Base-by-base conservation (phyloP, 2,113 vertebrate genomes). In the Axis porcinus region DNA sequence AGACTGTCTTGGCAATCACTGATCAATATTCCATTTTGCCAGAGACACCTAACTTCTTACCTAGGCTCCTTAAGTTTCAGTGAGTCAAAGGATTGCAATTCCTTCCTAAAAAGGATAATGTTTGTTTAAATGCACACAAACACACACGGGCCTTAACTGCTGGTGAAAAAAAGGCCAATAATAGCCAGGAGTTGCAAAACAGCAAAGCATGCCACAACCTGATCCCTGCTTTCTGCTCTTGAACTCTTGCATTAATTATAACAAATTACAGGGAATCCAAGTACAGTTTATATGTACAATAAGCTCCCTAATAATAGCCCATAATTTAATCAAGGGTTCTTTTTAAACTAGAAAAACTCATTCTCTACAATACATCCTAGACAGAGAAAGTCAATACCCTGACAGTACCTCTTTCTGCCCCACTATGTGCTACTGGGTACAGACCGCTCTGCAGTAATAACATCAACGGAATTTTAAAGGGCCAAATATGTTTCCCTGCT, bases 181-280 rank as follows among this genome's bases (percentile, higher is more conserved):
- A 97, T 92, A 96, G 98, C 98, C 98, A 97, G 98, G 98, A 97
- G 97, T 97, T 98, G 95, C 96, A 94, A 97, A 96, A 98, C 97
- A 95, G 70, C 83, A 87, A 98, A 93, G 95, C 99, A 98, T 95
- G 99, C 96, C 97, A 90, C 86, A 87, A 98, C 99, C 96, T 98
- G 99, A 98, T 97, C 88, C 93, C 92, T 47, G 96, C 97, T 98
- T 98, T 98, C 97, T 98, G 97, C 97, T 98, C 98, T 98, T 98
- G 97, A 98, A 99, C 98, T 98, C 97, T 94, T 97, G 98, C 98
- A 98, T 99, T 99, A 98, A 99, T 99, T 99, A 99, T 76, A 98
- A 99, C 98, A 99, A 99, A 99, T 99, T 99, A 99, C 98, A 99
- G 98, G 98, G 99, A 98, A 95, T 97, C 97, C 93, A 98, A 97